Evolutionary conservation across 2,888 invertebrate genomes (phyloP), one percentile per base, ranked within the genome.

Genomic region (Phymatocera aterrima): DNA sequence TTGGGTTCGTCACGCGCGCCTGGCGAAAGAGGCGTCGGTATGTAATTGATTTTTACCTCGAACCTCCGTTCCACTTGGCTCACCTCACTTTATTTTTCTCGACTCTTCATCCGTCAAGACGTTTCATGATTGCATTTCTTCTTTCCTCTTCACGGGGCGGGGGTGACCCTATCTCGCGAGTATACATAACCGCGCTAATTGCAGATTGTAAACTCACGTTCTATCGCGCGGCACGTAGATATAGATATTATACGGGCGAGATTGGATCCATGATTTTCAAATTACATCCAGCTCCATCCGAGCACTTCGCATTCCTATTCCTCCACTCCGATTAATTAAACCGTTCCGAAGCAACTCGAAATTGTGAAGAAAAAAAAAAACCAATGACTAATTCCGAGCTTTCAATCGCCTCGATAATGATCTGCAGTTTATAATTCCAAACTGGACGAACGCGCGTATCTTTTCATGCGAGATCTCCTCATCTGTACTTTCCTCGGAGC

Each of bases 1-100:
- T 28, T 0, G 57, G 28, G 12, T 57, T 57, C 28, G 57, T 57
- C 57, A 57, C 28, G 57, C 15, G 28, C 57, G 12, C 4, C 15
- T 68, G 10, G 40, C 28, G 24, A 18, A 24, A 1, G 15, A 46
- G 28, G 3, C 12, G 24, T 68, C 28, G n/a, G n/a, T n/a, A n/a
- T 46, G 68, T 68, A 68, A 68, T 68, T 68, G 68, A 68, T 68
- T 68, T 28, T 68, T 46, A 46, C 43, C 24, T 10, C 37, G 37
- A 12, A 1, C 28, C 10, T 12, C 21, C 54, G 4, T 24, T 6
- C 43, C 15, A 24, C 28, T 34, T 28, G 18, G 10, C 46, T 24
- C 8, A 15, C 21, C 18, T 54, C 54, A 8, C 8, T 43, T 46
- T 68, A n/a, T 24, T 21, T 24, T 46, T 1, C 43, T 46, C 46